These are phyloP conservation scores for Caenorhabditis angaria DNA, from an alignment of 2,888 invertebrate genomes.

Conservation along the genomic window DNA sequence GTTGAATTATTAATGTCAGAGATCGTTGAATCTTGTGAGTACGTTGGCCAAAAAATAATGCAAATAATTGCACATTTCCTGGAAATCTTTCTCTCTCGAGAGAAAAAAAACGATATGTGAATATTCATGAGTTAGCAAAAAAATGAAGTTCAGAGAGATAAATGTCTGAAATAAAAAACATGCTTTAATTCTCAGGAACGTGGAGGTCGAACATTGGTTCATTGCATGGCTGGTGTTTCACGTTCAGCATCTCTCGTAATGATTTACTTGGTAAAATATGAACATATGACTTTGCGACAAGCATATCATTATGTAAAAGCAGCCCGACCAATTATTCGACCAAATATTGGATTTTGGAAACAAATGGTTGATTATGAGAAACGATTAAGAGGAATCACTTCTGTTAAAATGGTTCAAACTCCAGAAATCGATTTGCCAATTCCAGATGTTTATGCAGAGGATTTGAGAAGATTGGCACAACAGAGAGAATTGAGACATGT, in stretches of 20 bases:
- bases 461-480: conserved; percentile 48
- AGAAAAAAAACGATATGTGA: too few relatives aligned
- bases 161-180: background rate
- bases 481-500: conserved; percentile 29
- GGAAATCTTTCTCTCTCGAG: too few relatives aligned
- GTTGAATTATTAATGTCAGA: too few relatives aligned
- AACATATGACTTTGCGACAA: conserved; percentile 79
- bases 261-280: conserved; percentile 87
- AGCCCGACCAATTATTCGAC: conserved; percentile 83
- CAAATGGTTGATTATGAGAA: conserved; percentile 86
- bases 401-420: conserved; percentile 63
- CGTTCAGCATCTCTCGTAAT: conserved; percentile 86
- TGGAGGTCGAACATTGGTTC: conserved; percentile 81
- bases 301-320: conserved; percentile 74
- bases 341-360: conserved; percentile 89
- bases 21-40: background rate
- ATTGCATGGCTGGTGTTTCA: conserved; percentile 90
- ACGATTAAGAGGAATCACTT: conserved; percentile 55
- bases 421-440: conserved; percentile 67
- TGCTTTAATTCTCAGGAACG: conserved; percentile 56
- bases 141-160: background rate
- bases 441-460: conserved; percentile 68
- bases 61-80: background rate
- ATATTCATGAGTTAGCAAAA: conserved; percentile 3
- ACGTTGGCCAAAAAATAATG: too few relatives aligned